These are phyloP conservation scores for Trichopria drosophilae DNA, from an alignment of 2,888 invertebrate genomes.

Conservation along the genomic window DNA sequence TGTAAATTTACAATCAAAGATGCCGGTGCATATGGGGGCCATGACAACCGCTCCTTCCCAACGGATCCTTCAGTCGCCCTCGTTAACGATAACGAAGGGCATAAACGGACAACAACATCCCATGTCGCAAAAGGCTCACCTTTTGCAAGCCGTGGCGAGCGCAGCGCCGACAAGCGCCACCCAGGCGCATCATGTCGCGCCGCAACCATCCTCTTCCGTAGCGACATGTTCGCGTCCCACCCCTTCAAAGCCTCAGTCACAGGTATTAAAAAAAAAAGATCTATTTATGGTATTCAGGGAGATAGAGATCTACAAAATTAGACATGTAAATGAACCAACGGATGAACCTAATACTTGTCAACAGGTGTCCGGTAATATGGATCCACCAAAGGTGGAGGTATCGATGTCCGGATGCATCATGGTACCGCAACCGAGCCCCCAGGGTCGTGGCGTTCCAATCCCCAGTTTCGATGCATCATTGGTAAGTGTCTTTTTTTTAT, in stretches of 20 bases:
- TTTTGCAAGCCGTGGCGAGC: slow-evolving; percentile 57
- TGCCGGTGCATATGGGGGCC: slow-evolving; percentile 45
- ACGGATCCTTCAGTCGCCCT: slow-evolving; percentile 48
- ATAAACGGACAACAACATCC: slow-evolving; percentile 55
- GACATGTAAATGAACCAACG: too few species aligned
- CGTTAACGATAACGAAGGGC: slow-evolving; percentile 46
- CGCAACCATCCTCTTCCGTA: slow-evolving; percentile 59
- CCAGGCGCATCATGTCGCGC: slow-evolving; percentile 57
- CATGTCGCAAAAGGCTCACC: slow-evolving; percentile 57
- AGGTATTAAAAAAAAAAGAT: slow-evolving; percentile 27
- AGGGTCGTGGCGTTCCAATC: slow-evolving; percentile 64
- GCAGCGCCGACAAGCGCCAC: slow-evolving; percentile 62
- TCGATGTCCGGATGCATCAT: slow-evolving; percentile 62
- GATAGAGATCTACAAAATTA: too few species aligned
- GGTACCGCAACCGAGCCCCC: slow-evolving; percentile 62
- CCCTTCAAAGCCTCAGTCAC: slow-evolving; percentile 45
- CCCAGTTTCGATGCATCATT: slow-evolving; percentile 69
- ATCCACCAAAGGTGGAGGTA: slow-evolving; percentile 63
- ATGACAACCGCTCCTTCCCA: slow-evolving; percentile 39
- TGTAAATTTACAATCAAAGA: slow-evolving; percentile 52
- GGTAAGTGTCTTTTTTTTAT: slow-evolving; percentile 63
- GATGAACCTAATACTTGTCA: slow-evolving; percentile 16
- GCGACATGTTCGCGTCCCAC: slow-evolving; percentile 49
- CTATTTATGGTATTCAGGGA: too few species aligned
- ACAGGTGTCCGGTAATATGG: slow-evolving; percentile 56